Evolutionary conservation across 2,113 vertebrate species (phyloP).

Genomic region (Planiliza haematocheilus): DNA sequence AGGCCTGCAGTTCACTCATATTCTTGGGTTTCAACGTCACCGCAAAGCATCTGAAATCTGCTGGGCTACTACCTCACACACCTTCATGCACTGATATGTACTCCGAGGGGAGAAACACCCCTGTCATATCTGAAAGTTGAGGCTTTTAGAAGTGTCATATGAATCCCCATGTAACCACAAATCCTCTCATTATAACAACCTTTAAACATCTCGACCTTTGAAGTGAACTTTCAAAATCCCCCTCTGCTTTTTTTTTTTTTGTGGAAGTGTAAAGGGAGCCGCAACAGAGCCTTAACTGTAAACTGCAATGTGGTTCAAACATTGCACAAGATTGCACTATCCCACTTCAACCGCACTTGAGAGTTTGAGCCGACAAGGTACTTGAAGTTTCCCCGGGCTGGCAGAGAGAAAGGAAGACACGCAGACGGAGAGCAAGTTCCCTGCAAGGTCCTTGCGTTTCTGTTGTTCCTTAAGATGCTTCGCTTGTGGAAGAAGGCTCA

Average conservation of each 20-base stretch:
- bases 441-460: constrained; percentile 33
- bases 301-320: constrained; percentile 64
- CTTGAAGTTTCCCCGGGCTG: constrained; percentile 50
- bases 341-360: constrained; percentile 48
- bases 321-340: constrained; percentile 77
- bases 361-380: constrained; percentile 48
- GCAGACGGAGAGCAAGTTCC: constrained; percentile 17
- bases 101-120: constrained; percentile 5
- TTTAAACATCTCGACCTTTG: constrained; percentile 65
- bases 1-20: too few species aligned
- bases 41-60: not conserved
- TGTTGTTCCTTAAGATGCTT: constrained; percentile 2
- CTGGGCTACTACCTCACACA: not conserved
- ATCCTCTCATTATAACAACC: constrained; percentile 63
- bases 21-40: too few species aligned
- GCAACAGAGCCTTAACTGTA: constrained; percentile 42
- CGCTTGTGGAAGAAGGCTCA: not conserved
- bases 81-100: constrained; percentile 1
- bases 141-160: constrained; percentile 20
- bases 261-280: constrained; percentile 54
- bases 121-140: constrained; percentile 35
- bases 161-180: constrained; percentile 39
- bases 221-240: constrained; percentile 61
- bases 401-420: constrained; percentile 41
- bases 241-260: constrained; percentile 60